These are phyloP conservation scores for Leptinotarsa texana DNA, from an alignment of 1,140 invertebrate genomes.

Conservation along the genomic window DNA sequence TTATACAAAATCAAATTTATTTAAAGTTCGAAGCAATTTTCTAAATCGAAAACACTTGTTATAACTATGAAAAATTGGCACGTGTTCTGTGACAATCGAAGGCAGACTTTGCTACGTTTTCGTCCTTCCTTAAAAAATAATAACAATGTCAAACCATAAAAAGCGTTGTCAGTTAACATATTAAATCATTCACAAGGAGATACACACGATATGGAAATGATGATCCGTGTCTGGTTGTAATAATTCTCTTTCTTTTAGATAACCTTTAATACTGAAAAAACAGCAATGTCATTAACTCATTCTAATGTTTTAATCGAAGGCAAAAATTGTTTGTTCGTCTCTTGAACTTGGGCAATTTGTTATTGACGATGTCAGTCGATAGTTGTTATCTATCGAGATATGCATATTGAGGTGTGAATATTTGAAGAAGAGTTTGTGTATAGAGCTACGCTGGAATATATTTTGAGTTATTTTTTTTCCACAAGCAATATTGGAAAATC, in stretches of 20 bases:
- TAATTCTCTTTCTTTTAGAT: not conserved
- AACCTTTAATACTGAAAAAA: not conserved
- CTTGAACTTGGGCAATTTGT: not conserved
- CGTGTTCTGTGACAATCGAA: not conserved
- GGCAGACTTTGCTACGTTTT: not conserved
- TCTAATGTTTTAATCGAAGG: not conserved
- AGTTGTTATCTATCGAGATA: no score
- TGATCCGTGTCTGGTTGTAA: not conserved
- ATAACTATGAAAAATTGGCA: not conserved
- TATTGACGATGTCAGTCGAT: no score
- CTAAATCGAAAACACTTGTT: not conserved
- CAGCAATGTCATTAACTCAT: slow-evolving; percentile 1
- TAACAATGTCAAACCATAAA: not conserved
- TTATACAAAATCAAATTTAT: no score
- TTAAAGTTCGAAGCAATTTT: no score
- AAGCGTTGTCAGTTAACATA: not conserved
- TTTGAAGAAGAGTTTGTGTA: no score
- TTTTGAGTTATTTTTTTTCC: no score
- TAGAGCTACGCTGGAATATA: no score
- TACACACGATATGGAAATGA: not conserved
- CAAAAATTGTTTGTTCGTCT: not conserved
- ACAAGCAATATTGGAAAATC: no score
- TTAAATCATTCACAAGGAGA: slow-evolving; percentile 1
- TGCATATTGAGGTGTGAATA: no score
- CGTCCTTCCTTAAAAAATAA: not conserved